Conservation (phyloP, 2,113 vertebrate genomes). For the Bettongia penicillata region DNA sequence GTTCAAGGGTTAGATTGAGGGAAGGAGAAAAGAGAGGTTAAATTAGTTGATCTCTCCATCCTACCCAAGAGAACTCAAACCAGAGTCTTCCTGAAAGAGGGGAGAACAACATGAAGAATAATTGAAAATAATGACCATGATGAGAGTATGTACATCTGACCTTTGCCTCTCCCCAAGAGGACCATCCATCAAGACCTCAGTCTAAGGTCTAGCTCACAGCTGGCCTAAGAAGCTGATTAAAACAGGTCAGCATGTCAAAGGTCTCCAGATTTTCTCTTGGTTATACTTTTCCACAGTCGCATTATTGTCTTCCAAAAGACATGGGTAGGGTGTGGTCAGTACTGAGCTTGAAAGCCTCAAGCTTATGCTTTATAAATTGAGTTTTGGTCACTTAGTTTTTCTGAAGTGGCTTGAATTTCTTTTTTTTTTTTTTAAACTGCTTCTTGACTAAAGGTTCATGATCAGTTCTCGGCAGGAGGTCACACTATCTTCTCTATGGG, state of each 20-base stretch:
- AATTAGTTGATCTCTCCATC: neutral
- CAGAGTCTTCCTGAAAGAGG: constrained; percentile 22
- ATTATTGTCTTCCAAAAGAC: neutral
- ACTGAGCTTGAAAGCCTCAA: neutral
- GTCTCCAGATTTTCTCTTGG: neutral
- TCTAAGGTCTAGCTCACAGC: neutral
- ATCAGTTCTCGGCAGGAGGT: neutral
- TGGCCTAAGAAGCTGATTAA: constrained; percentile 60
- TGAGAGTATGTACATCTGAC: constrained; percentile 58
- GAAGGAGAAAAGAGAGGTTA: neutral
- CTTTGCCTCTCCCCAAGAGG: constrained; percentile 52
- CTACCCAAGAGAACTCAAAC: constrained; percentile 18
- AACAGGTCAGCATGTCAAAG: constrained; percentile 55
- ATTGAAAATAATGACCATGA: constrained; percentile 71
- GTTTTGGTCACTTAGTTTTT: neutral
- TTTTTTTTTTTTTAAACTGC: neutral
- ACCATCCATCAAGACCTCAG: constrained; percentile 48
- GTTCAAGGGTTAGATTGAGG: neutral
- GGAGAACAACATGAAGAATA: constrained; percentile 60
- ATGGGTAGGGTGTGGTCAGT: neutral
- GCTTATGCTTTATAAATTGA: neutral
- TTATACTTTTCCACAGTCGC: constrained; percentile 4
- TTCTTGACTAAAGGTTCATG: constrained; percentile 3
- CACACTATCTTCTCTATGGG: neutral
- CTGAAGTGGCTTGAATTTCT: neutral